These are phyloP conservation scores for Meloe dianella DNA, from an alignment of 2,888 invertebrate genomes.

Conservation along the genomic window DNA sequence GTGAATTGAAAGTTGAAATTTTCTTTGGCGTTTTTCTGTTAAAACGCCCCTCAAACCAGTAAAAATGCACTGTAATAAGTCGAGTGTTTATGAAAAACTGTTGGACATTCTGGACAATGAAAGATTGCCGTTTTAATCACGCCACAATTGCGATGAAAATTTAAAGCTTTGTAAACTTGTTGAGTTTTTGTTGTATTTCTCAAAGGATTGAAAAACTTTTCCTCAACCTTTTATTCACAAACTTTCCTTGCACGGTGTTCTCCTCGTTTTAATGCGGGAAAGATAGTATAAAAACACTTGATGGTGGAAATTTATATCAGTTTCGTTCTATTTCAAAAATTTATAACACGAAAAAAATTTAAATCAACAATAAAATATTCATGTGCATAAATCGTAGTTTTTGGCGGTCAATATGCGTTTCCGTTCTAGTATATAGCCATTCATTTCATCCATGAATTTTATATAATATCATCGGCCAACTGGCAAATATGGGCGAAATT, in stretches of 20 bases:
- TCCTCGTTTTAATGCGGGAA: too few species aligned
- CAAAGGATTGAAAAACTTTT: neutral
- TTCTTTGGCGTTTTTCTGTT: too few species aligned
- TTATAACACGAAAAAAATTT: conserved; percentile 23
- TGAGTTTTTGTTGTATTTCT: neutral
- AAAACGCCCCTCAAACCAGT: too few species aligned
- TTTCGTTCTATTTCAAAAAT: conserved; percentile 7
- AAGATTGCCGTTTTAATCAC: neutral
- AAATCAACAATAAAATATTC: conserved; percentile 6
- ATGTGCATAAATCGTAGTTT: neutral
- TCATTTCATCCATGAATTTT: conserved; percentile 25
- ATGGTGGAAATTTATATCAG: neutral
- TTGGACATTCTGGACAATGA: too few species aligned
- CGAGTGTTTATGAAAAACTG: too few species aligned
- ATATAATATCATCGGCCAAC: neutral
- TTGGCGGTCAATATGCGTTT: neutral
- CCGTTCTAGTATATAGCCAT: conserved; percentile 20
- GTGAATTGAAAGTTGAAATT: too few species aligned
- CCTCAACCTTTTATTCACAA: neutral
- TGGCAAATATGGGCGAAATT: neutral
- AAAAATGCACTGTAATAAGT: too few species aligned
- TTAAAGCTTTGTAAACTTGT: neutral
- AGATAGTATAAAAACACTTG: neutral
- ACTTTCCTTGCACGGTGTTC: too few species aligned
- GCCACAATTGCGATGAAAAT: neutral